Evolutionary conservation across 2,797 vertebrate species (phyloP).

Genomic region (Gephyroberyx darwinii): DNA sequence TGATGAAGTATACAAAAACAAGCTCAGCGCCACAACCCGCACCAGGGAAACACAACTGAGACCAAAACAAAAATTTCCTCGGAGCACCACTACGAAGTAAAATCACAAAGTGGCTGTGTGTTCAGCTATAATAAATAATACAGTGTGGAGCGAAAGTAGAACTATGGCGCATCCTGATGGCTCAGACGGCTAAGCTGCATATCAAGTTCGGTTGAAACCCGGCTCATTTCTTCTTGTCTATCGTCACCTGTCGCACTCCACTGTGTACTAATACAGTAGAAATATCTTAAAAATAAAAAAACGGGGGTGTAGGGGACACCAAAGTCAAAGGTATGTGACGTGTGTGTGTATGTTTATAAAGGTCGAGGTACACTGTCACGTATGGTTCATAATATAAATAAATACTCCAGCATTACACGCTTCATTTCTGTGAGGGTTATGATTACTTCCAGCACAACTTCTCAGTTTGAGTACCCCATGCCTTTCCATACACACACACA

Average conservation of each 20-base stretch:
- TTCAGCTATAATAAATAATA: neutral
- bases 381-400: neutral
- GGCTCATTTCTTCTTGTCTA: neutral
- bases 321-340: neutral
- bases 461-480: neutral
- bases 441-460: conserved; percentile 18
- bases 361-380: neutral
- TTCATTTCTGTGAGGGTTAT: neutral
- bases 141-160: neutral
- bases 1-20: conserved; percentile 25
- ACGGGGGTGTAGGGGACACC: no score
- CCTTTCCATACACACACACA: conserved; percentile 1
- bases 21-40: conserved; percentile 9
- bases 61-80: conserved; percentile 23
- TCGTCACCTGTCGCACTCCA: neutral
- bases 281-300: no score
- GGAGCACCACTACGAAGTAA: conserved; percentile 8
- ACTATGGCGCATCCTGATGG: neutral
- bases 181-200: neutral
- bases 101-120: neutral
- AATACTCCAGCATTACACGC: neutral
- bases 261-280: neutral
- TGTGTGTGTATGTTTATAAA: conserved; percentile 4
- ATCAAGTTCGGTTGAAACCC: neutral
- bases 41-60: conserved; percentile 16